Evolutionary conservation across 2,797 vertebrate genomes (phyloP).

Genomic region (Buceros bicornis): DNA sequence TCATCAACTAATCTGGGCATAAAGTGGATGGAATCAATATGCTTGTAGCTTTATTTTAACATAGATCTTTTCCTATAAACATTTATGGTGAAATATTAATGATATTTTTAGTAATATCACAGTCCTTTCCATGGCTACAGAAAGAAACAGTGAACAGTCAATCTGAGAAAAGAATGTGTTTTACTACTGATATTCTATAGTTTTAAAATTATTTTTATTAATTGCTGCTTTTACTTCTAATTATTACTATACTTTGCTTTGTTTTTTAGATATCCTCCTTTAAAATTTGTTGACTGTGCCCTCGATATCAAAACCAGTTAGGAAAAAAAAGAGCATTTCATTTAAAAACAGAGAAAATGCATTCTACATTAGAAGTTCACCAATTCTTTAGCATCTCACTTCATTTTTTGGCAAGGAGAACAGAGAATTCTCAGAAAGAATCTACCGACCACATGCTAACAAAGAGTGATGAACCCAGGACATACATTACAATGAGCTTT

Average conservation of each 20-base stretch:
- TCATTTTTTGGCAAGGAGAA: background rate
- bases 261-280: background rate
- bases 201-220: background rate
- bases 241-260: background rate
- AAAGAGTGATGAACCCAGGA: background rate
- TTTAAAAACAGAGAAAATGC: background rate
- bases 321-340: background rate
- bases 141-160: background rate
- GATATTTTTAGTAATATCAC: background rate
- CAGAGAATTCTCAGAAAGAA: background rate
- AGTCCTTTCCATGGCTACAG: background rate
- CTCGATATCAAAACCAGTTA: background rate
- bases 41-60: background rate
- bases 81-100: slow-evolving; percentile 5
- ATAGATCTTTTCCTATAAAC: background rate
- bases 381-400: background rate
- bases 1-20: background rate
- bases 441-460: background rate
- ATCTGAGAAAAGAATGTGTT: background rate
- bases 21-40: background rate
- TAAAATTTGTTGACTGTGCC: background rate
- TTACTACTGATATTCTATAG: background rate
- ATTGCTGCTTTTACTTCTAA: background rate
- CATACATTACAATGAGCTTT: background rate
- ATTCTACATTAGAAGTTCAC: background rate